These are phyloP conservation scores for Mythimna albipuncta DNA, from an alignment of 2,888 invertebrate species.

Conservation along the genomic window DNA sequence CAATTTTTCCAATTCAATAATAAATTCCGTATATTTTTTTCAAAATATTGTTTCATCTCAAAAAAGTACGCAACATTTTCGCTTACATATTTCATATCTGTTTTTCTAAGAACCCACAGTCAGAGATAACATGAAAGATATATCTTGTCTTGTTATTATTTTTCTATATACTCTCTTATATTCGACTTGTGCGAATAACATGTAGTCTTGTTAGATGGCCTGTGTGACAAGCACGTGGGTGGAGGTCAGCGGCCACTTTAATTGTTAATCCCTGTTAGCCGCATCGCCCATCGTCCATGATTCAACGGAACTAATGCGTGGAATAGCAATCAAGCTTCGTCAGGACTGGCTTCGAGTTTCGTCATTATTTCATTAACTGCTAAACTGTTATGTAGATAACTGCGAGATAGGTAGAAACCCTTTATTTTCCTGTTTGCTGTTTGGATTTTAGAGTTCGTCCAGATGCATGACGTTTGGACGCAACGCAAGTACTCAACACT, in stretches of 20 bases:
- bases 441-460: no score
- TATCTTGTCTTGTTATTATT: not conserved
- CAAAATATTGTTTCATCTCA: not conserved
- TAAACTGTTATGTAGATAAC: slow-evolving; percentile 21
- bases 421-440: slow-evolving; percentile 18
- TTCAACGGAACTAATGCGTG: slow-evolving; percentile 59
- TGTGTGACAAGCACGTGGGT: slow-evolving; percentile 60
- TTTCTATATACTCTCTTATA: not conserved
- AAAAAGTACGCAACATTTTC: slow-evolving; percentile 12
- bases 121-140: not conserved
- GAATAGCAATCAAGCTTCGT: slow-evolving; percentile 60
- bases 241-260: slow-evolving; percentile 69
- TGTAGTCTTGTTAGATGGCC: slow-evolving; percentile 24
- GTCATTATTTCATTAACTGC: slow-evolving; percentile 54
- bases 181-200: not conserved
- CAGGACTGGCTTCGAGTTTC: slow-evolving; percentile 10
- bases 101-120: not conserved
- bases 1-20: not conserved
- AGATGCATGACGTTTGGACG: no score
- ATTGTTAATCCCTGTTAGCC: slow-evolving; percentile 67
- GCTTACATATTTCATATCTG: not conserved
- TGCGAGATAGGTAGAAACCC: not conserved
- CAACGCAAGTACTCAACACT: no score
- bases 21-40: not conserved
- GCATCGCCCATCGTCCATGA: slow-evolving; percentile 44